These are phyloP conservation scores for Auanema sp. DNA, from an alignment of 2,888 invertebrate species.

Conservation along the genomic window DNA sequence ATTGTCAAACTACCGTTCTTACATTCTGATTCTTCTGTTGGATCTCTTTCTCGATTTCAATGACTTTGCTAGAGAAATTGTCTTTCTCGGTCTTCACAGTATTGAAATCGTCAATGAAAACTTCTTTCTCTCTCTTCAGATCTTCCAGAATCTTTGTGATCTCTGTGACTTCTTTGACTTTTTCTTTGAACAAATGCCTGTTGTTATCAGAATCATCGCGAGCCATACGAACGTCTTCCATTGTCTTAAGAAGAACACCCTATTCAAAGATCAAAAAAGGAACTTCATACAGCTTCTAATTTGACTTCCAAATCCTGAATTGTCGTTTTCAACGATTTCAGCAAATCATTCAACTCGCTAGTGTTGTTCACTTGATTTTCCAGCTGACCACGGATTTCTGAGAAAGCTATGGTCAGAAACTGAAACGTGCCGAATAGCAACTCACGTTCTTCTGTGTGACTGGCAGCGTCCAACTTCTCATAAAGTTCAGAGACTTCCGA, in stretches of 20 bases:
- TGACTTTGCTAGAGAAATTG: not conserved
- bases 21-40: not conserved
- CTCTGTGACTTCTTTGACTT: conserved; percentile 19
- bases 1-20: not conserved
- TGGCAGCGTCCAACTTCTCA: conserved; percentile 20
- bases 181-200: conserved; percentile 11
- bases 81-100: not conserved
- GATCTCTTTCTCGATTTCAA: not conserved
- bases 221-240: conserved; percentile 12
- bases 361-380: conserved; percentile 9
- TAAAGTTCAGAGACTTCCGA: conserved; percentile 27
- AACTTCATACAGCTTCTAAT: conserved; percentile 24
- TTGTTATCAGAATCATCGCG: conserved; percentile 7
- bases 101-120: not conserved
- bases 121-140: conserved; percentile 5
- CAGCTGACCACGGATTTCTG: not conserved
- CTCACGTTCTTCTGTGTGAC: conserved; percentile 22
- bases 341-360: conserved; percentile 12
- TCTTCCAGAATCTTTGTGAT: conserved; percentile 10
- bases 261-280: not conserved
- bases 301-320: conserved; percentile 29
- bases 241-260: conserved; percentile 4
- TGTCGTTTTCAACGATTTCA: conserved; percentile 14
- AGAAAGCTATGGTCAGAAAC: not conserved
- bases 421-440: not conserved